Evolutionary conservation across 2,888 invertebrate genomes (phyloP), one percentile per base, ranked within the genome.

Genomic region (Drosophila limbata): DNA sequence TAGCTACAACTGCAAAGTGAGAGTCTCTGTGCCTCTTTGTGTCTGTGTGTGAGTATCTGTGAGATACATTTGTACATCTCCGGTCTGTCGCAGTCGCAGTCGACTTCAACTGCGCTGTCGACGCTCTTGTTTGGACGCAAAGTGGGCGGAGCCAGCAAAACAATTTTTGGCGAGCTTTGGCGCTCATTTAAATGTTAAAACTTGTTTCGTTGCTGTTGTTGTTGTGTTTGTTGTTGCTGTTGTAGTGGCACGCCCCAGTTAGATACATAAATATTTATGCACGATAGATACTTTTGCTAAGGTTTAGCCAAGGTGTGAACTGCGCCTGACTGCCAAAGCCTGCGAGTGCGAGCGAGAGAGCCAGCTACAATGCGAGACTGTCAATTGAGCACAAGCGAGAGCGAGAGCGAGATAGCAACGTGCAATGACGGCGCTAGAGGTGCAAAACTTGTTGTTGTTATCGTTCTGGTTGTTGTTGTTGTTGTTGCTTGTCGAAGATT

Each of bases 231-330:
- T 47, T 74, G 56, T 55, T 78, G 77, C 53, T 82, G 76, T 68
- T 79, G 72, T 71, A 72, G 82, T 84, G 89, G 83, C 90, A 90
- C 89, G 90, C 89, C 89, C 89, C 87, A 89, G 87, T 90, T 90
- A 89, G 88, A 90, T 90, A 89, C 83, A 89, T 74, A 89, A 89
- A 89, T 89, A 88, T 89, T 90, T 89, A 84, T 87, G 78, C 70
- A 89, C 83, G 74, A 79, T 88, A 84, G 83, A 83, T 83, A 85
- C 85, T 84, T 84, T 84, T 77, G 75, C 77, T 80, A 84, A 78
- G 84, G 81, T 81, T 83, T 76, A 68, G 74, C 71, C 81, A 84
- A 84, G 86, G 84, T 84, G 86, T 81, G 84, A 84, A 83, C 78
- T 76, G 66, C 73, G 80, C 80, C 73, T 77, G 77, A 57, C 56